Conservation (phyloP, 2,888 invertebrate species). For the Bembecia ichneumoniformis region DNA sequence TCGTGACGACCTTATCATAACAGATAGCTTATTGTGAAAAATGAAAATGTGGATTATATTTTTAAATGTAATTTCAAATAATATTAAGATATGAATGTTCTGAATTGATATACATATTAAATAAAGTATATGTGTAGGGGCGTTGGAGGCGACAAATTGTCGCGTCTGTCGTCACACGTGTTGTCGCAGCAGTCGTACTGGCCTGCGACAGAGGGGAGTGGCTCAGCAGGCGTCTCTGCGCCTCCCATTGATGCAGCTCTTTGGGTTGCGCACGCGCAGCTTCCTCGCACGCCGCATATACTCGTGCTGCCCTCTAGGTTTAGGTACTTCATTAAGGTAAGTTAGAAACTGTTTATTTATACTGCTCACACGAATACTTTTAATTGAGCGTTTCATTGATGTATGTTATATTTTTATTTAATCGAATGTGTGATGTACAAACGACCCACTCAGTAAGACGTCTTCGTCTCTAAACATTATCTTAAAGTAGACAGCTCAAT, state of each 20-base stretch:
- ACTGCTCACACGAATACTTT: no score
- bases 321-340: slow-evolving; percentile 84
- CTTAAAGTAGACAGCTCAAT: no score
- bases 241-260: slow-evolving; percentile 80
- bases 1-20: no score
- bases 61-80: no score
- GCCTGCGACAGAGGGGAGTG: slow-evolving; percentile 73
- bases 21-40: no score
- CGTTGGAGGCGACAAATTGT: slow-evolving; percentile 76
- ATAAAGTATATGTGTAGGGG: slow-evolving; percentile 26
- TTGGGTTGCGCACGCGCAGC: slow-evolving; percentile 79
- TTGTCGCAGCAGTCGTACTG: slow-evolving; percentile 83
- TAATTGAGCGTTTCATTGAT: no score
- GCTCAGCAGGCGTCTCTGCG: slow-evolving; percentile 16
- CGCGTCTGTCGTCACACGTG: slow-evolving; percentile 81
- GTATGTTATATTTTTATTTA: no score
- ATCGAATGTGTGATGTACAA: no score
- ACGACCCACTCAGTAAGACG: no score
- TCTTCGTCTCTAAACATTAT: no score
- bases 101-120: neutral
- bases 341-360: slow-evolving; percentile 9
- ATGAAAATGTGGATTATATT: no score
- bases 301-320: slow-evolving; percentile 89
- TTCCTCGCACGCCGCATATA: slow-evolving; percentile 84
- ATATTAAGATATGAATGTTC: no score